These are phyloP conservation scores for Aleiodes testaceus DNA, from an alignment of 2,888 invertebrate species.

Conservation along the genomic window DNA sequence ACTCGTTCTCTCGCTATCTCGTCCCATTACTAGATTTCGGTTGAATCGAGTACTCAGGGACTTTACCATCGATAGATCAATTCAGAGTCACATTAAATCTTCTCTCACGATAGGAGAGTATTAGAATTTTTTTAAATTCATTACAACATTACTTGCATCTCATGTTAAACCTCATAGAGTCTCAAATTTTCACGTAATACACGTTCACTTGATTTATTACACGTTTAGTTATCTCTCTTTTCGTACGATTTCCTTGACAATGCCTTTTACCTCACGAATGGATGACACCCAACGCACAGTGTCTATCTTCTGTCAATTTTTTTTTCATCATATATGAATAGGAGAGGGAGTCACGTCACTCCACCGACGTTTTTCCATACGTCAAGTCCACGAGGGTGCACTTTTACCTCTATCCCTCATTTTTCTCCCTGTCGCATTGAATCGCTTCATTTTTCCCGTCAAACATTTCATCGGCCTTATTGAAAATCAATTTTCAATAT, in stretches of 20 bases:
- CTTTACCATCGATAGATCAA: constrained; percentile 62
- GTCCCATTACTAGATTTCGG: constrained; percentile 66
- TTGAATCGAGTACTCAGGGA: constrained; percentile 50
- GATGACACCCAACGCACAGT: constrained; percentile 13
- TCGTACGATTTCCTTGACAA: constrained; percentile 74
- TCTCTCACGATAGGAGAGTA: constrained; percentile 67
- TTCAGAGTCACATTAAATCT: constrained; percentile 68
- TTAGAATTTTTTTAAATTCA: too few species aligned
- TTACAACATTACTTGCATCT: too few species aligned
- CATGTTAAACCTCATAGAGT: constrained; percentile 51
- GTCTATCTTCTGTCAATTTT: too few species aligned
- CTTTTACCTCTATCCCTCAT: constrained; percentile 1
- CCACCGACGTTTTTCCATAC: too few species aligned
- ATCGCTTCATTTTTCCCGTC: too few species aligned
- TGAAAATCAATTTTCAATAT: too few species aligned
- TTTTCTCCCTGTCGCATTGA: not conserved
- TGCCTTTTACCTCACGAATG: constrained; percentile 54
- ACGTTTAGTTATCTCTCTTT: constrained; percentile 73
- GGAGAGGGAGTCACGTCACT: too few species aligned
- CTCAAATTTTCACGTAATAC: not conserved
- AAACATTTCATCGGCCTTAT: too few species aligned
- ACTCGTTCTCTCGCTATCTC: constrained; percentile 63
- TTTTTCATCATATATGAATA: too few species aligned
- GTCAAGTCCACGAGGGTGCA: not conserved
- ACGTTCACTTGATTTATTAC: constrained; percentile 73